Conservation (phyloP, 2,113 vertebrate species). For the Cyanoliseus patagonus region DNA sequence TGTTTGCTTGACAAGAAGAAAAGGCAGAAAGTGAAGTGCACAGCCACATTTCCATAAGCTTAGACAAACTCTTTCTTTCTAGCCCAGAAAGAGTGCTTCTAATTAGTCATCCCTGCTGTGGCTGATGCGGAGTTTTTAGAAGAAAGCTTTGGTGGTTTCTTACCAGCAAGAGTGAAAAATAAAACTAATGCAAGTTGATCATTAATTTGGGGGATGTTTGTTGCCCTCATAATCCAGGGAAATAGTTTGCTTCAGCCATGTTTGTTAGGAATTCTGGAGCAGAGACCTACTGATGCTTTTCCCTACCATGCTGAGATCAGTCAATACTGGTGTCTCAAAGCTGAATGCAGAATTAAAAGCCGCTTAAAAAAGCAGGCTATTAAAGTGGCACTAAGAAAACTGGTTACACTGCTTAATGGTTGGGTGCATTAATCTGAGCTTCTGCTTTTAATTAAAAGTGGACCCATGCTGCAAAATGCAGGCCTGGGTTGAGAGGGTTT, state of each 20-base stretch:
- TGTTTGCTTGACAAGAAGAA: conserved; percentile 56
- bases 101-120: conserved; percentile 46
- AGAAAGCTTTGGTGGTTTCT: conserved; percentile 16
- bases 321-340: conserved; percentile 36
- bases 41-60: conserved; percentile 55
- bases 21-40: conserved; percentile 51
- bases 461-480: background rate
- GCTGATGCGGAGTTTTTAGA: background rate
- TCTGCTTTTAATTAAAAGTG: conserved; percentile 30
- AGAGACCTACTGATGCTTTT: background rate
- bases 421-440: conserved; percentile 37
- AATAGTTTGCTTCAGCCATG: conserved; percentile 13
- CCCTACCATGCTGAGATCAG: conserved; percentile 15
- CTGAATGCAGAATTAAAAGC: conserved; percentile 50
- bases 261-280: conserved; percentile 6
- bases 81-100: conserved; percentile 11
- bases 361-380: conserved; percentile 21
- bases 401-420: background rate
- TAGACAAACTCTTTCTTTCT: conserved; percentile 27
- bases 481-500: background rate
- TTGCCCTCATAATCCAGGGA: conserved; percentile 20
- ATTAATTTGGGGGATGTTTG: background rate
- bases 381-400: conserved; percentile 21
- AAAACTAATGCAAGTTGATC: background rate
- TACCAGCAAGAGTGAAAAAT: conserved; percentile 19